Evolutionary conservation across 1,140 invertebrate species (phyloP).

Genomic region (Heterodera carotae): DNA sequence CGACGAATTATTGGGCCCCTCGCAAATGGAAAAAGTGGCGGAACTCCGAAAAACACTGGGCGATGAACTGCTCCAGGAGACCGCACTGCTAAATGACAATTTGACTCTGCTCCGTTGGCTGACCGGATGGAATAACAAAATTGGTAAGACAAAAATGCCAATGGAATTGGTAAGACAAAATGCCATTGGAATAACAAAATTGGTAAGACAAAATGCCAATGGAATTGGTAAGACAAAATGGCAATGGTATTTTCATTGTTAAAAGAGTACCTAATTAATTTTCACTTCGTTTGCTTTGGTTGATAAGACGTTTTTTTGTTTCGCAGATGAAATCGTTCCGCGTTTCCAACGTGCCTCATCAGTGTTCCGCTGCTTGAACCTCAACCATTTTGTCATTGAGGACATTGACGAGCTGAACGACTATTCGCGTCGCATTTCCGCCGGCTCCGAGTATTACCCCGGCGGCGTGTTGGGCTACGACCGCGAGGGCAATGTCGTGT

Average conservation of each 20-base stretch:
- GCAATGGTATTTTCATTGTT: not conserved
- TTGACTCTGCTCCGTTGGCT: slow-evolving; percentile 46
- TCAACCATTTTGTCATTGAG: slow-evolving; percentile 32
- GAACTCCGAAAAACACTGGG: slow-evolving; percentile 39
- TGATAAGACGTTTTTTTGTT: not conserved
- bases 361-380: slow-evolving; percentile 26
- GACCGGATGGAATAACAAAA: slow-evolving; percentile 46
- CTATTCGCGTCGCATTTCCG: slow-evolving; percentile 17
- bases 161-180: not conserved
- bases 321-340: slow-evolving; percentile 45
- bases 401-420: slow-evolving; percentile 40
- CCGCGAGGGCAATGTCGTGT: slow-evolving; percentile 57
- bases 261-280: too few relatives aligned
- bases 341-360: slow-evolving; percentile 35
- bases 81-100: slow-evolving; percentile 41
- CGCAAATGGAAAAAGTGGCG: slow-evolving; percentile 35
- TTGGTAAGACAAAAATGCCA: slow-evolving; percentile 26
- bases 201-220: not conserved
- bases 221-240: not conserved
- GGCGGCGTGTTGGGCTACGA: slow-evolving; percentile 58
- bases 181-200: not conserved
- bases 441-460: slow-evolving; percentile 43
- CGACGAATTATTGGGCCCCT: slow-evolving; percentile 19
- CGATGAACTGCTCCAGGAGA: slow-evolving; percentile 36
- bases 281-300: slow-evolving; percentile 8